Evolutionary conservation across 2,113 vertebrate species (phyloP).

Genomic region (Ochotona princeps): DNA sequence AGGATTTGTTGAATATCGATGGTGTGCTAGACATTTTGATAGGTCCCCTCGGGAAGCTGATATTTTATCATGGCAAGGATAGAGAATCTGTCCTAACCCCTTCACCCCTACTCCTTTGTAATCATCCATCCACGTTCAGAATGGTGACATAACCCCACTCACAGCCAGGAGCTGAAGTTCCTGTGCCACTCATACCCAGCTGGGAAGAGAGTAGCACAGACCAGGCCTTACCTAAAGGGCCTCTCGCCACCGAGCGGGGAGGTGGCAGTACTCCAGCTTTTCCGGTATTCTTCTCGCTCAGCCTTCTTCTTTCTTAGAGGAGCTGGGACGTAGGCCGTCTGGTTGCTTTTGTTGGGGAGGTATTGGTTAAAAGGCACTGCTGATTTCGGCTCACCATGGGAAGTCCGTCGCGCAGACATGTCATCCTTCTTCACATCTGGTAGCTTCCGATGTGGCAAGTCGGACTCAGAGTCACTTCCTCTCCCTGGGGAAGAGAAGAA

Average conservation of each 20-base stretch:
- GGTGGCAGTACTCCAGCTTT: conserved; percentile 95
- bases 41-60: background rate
- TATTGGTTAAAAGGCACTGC: conserved; percentile 99
- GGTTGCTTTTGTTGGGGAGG: conserved; percentile 97
- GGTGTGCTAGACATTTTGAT: background rate
- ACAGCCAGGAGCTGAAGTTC: rapidly evolving
- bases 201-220: rapidly evolving
- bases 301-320: conserved; percentile 91
- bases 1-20: background rate
- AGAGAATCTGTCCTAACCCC: background rate
- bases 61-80: background rate
- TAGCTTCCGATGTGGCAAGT: conserved; percentile 93
- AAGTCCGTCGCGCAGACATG: conserved; percentile 95
- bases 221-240: conserved; percentile 92
- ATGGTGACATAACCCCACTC: background rate
- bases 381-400: conserved; percentile 92
- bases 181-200: rapidly evolving
- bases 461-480: conserved; percentile 97
- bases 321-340: conserved; percentile 92
- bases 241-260: conserved; percentile 93
- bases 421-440: conserved; percentile 97
- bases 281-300: conserved; percentile 90
- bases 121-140: background rate
- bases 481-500: conserved; percentile 87
- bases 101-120: background rate